Evolutionary conservation across 2,888 invertebrate species (phyloP).

Genomic region (Thera obeliscata): DNA sequence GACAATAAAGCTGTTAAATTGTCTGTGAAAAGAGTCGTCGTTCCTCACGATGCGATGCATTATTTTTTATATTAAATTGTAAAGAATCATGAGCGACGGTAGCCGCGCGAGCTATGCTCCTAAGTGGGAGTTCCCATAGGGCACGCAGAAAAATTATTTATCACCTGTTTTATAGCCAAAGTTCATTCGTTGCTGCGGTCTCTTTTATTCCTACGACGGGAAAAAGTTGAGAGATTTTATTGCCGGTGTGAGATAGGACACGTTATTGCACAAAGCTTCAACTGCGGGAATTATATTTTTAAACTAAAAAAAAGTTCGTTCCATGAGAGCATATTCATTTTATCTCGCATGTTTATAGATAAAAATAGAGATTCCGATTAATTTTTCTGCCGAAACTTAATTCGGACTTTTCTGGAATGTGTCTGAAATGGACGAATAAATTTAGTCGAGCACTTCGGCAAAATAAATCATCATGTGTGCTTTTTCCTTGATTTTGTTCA

Average conservation of each 20-base stretch:
- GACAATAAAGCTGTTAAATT: constrained; percentile 62
- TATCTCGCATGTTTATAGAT: not conserved
- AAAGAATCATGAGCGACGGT: constrained; percentile 27
- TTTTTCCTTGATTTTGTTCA: too few species aligned
- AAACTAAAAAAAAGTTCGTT: constrained; percentile 15
- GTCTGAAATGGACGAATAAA: too few species aligned
- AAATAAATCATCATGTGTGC: too few species aligned
- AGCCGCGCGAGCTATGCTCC: constrained; percentile 39
- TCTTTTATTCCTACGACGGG: constrained; percentile 80
- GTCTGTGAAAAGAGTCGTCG: constrained; percentile 55
- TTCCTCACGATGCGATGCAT: constrained; percentile 39
- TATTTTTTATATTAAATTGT: constrained; percentile 34
- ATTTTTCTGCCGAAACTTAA: not conserved
- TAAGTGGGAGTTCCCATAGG: constrained; percentile 74
- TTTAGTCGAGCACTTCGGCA: too few species aligned
- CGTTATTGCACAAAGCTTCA: constrained; percentile 81
- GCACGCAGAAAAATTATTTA: constrained; percentile 79
- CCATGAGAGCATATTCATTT: not conserved
- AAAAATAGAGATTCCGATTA: not conserved
- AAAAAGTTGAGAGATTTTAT: constrained; percentile 82
- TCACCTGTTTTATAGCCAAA: constrained; percentile 82
- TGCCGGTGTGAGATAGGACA: constrained; percentile 82
- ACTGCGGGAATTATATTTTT: constrained; percentile 52
- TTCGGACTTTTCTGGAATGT: not conserved
- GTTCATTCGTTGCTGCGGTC: constrained; percentile 82